Percentiles rank a stretch among this genome's conserved stretches.
Evolutionary conservation across 2,888 invertebrate genomes (phyloP).

Genomic region (Callimorpha dominula): DNA sequence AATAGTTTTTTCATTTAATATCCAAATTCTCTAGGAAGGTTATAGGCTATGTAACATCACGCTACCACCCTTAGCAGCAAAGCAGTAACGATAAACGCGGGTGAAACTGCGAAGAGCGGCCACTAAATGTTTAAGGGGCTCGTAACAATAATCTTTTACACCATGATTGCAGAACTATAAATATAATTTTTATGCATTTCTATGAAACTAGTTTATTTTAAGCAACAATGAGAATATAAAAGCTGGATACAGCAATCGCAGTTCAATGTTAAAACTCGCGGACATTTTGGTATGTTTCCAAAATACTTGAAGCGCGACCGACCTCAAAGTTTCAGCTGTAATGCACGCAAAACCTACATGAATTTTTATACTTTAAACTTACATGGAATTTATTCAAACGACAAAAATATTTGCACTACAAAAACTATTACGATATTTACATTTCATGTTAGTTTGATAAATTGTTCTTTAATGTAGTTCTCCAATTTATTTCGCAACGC

Average conservation of each 20-base stretch:
- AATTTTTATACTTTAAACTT: slow-evolving; percentile 54
- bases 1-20: no score
- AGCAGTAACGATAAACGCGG: no score
- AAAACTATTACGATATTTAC: no score
- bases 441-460: no score
- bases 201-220: not conserved
- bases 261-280: slow-evolving; percentile 35
- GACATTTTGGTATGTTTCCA: slow-evolving; percentile 48
- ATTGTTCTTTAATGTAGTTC: no score
- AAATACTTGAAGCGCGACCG: slow-evolving; percentile 47
- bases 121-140: not conserved
- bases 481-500: no score
- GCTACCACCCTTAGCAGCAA: no score
- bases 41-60: no score
- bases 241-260: not conserved
- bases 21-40: no score
- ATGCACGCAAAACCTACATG: slow-evolving; percentile 33
- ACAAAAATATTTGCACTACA: not conserved
- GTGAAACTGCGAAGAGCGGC: no score
- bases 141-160: not conserved
- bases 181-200: not conserved
- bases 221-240: slow-evolving; percentile 7
- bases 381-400: slow-evolving; percentile 41
- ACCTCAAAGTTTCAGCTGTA: not conserved
- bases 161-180: not conserved